phyloP scores from a whole-genome alignment of 2,888 invertebrate genomes.

The Anthrax anthrax region DNA sequence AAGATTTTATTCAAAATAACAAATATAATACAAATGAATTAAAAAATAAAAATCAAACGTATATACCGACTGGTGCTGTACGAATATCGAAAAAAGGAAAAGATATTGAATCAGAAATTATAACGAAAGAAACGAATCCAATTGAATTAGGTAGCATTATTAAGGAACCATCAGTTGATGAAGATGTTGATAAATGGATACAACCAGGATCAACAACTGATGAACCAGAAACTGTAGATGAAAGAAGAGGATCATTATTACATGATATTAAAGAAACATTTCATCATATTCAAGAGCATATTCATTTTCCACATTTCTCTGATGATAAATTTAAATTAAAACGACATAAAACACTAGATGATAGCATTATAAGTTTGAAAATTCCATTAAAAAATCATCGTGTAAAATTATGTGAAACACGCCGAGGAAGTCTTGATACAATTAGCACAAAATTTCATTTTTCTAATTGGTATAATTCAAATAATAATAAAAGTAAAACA shows the following conservation, averaged over 20 bases:
- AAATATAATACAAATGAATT: too few species aligned
- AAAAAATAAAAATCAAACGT: background rate
- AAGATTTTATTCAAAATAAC: too few species aligned
- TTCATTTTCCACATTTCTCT: slow-evolving; percentile 9
- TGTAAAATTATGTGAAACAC: slow-evolving; percentile 20
- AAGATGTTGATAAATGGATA: slow-evolving; percentile 13
- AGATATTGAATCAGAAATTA: slow-evolving; percentile 1
- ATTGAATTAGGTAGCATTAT: background rate
- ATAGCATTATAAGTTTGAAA: background rate
- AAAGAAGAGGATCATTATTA: slow-evolving; percentile 19
- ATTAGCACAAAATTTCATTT: slow-evolving; percentile 17
- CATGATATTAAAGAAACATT: slow-evolving; percentile 22
- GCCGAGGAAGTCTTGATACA: slow-evolving; percentile 32
- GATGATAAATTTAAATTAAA: slow-evolving; percentile 2
- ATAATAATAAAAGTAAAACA: background rate
- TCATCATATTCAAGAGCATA: slow-evolving; percentile 15
- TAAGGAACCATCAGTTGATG: slow-evolving; percentile 1
- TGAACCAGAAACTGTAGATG: slow-evolving; percentile 21
- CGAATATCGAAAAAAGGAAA: slow-evolving; percentile 6
- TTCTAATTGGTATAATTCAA: slow-evolving; percentile 14
- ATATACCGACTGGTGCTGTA: slow-evolving; percentile 5
- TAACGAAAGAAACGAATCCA: background rate
- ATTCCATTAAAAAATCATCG: background rate
- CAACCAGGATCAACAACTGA: slow-evolving; percentile 18
- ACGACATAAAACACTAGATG: background rate